Conservation (phyloP, 2,113 vertebrate species). For the Indicator indicator region DNA sequence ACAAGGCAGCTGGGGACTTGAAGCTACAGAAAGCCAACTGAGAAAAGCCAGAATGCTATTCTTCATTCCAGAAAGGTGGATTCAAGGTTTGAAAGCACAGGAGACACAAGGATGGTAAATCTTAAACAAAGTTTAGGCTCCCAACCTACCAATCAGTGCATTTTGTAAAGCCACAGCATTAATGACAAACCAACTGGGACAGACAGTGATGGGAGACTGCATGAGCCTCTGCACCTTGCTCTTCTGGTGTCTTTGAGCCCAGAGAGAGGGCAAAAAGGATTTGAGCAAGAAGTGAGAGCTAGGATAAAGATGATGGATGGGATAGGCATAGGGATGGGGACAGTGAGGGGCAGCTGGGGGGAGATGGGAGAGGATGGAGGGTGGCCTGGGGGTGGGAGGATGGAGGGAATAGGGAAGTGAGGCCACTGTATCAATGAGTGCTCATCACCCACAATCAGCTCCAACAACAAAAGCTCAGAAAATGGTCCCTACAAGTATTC, state of each 20-base stretch:
- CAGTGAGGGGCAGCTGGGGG: no score
- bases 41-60: background rate
- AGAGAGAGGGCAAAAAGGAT: background rate
- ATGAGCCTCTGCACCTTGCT: accelerated
- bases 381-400: background rate
- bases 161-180: background rate
- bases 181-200: background rate
- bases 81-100: background rate
- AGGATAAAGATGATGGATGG: background rate
- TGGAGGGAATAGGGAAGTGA: accelerated
- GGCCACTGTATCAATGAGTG: accelerated
- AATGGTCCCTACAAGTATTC: accelerated
- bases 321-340: no score
- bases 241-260: background rate
- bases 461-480: background rate
- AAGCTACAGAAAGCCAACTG: accelerated
- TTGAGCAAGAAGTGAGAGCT: background rate
- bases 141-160: background rate
- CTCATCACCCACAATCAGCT: accelerated
- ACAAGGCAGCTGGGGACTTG: background rate
- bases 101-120: background rate
- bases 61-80: background rate
- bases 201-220: accelerated
- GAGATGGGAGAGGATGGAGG: background rate
- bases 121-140: background rate